Conservation (phyloP, 1,140 invertebrate genomes). For the Polyergus mexicanus region DNA sequence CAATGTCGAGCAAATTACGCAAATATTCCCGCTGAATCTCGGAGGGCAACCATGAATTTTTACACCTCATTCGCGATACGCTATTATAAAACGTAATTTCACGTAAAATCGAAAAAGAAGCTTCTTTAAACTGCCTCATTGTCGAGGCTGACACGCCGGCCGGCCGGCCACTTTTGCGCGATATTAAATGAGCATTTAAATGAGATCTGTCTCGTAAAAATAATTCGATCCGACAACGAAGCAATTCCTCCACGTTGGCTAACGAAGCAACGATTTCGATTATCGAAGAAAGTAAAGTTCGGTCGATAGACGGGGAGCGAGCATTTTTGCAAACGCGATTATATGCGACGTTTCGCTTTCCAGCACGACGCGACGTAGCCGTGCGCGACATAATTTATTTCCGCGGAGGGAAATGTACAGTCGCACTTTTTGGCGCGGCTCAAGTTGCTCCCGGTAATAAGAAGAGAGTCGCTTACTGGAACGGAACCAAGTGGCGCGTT, state of each 20-base stretch:
- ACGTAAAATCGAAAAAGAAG: constrained; percentile 32
- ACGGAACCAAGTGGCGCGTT: constrained; percentile 71
- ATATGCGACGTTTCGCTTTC: constrained; percentile 57
- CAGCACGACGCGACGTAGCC: constrained; percentile 39
- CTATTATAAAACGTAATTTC: constrained; percentile 24
- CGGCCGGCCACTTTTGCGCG: background rate
- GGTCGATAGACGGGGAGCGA: constrained; percentile 37
- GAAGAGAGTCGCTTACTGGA: constrained; percentile 68
- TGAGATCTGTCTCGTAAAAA: background rate
- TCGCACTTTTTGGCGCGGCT: constrained; percentile 62
- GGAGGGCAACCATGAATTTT: constrained; percentile 3
- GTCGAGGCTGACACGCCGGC: background rate
- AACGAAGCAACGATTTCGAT: background rate
- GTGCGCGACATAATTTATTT: constrained; percentile 69
- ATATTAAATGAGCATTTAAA: background rate
- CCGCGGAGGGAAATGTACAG: constrained; percentile 40
- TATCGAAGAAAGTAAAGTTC: constrained; percentile 22
- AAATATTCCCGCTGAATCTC: constrained; percentile 59
- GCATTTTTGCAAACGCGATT: constrained; percentile 67
- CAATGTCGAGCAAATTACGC: constrained; percentile 72
- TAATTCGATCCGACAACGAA: background rate
- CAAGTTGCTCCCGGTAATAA: constrained; percentile 57
- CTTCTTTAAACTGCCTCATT: constrained; percentile 9
- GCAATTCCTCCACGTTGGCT: background rate
- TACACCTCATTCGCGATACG: constrained; percentile 22